phyloP scores from a whole-genome alignment of 1,140 invertebrate genomes.

The Drosophila tristis region DNA sequence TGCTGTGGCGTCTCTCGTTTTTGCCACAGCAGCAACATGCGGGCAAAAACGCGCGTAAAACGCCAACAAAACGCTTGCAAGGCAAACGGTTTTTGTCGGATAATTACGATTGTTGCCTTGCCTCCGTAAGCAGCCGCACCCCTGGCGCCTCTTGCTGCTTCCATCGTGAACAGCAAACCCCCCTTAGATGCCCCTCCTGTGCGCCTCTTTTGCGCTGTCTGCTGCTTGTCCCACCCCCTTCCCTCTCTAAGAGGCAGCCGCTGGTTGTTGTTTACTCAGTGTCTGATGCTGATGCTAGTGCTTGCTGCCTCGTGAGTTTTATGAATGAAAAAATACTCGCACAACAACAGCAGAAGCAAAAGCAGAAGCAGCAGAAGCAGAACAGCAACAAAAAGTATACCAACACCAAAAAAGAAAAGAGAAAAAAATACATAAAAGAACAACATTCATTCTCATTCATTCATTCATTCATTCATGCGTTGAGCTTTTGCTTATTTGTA shows the following conservation, averaged over 20 bases:
- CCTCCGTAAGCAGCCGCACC: conserved; percentile 5
- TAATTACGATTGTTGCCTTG: conserved; percentile 48
- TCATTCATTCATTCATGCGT: not conserved
- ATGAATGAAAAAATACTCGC: conserved; percentile 43
- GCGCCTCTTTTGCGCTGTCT: no score
- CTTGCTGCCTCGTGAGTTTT: conserved; percentile 38
- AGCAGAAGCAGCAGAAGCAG: not conserved
- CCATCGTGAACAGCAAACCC: no score
- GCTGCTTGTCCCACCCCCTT: not conserved
- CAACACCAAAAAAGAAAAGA: not conserved
- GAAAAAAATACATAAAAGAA: conserved; percentile 10
- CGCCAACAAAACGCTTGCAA: conserved; percentile 30
- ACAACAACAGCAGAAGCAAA: not conserved
- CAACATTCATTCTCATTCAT: conserved; percentile 22
- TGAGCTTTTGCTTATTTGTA: conserved; percentile 71
- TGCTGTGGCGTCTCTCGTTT: conserved; percentile 57
- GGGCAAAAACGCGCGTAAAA: conserved; percentile 35
- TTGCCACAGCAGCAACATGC: conserved; percentile 22
- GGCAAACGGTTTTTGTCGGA: conserved; percentile 17
- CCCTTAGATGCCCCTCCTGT: no score
- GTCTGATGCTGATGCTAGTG: conserved; percentile 6
- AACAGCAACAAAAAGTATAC: conserved; percentile 2
- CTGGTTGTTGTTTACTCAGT: conserved; percentile 47
- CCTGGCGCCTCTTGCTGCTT: not conserved
- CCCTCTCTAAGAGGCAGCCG: no score